These are phyloP conservation scores for Odontothrips loti DNA, from an alignment of 2,888 invertebrate species.

Conservation along the genomic window DNA sequence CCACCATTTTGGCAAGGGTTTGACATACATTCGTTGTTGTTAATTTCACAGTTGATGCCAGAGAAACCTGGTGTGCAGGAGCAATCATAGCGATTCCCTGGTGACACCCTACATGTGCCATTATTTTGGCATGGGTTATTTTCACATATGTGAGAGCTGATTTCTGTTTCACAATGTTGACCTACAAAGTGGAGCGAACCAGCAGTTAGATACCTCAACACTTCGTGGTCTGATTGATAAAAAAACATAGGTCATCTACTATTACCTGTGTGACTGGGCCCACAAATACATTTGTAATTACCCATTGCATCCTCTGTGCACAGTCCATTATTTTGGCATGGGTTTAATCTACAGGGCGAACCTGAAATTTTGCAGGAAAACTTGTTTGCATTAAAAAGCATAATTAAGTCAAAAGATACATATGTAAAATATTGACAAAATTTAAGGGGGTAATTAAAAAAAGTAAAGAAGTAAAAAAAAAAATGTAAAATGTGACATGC, in stretches of 20 bases:
- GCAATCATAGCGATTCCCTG: conserved; percentile 55
- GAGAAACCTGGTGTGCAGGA: conserved; percentile 68
- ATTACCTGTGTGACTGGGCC: conserved; percentile 60
- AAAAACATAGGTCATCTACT: not conserved
- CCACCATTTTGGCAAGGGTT: conserved; percentile 74
- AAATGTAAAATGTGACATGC: not conserved
- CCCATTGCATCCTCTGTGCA: conserved; percentile 67
- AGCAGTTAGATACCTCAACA: conserved; percentile 26
- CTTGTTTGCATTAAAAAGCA: no score
- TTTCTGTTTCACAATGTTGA: conserved; percentile 66
- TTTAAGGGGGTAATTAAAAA: not conserved
- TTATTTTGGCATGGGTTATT: conserved; percentile 74
- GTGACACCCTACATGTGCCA: conserved; percentile 64
- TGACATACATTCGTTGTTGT: conserved; percentile 55
- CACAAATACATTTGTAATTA: conserved; percentile 68
- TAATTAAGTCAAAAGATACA: no score
- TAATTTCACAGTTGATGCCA: conserved; percentile 80
- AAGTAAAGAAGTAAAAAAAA: not conserved
- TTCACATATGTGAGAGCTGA: conserved; percentile 60
- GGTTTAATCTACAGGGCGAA: conserved; percentile 60
- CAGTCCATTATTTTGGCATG: conserved; percentile 69
- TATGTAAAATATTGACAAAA: not conserved
- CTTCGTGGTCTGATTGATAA: not conserved
- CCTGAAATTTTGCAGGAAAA: conserved; percentile 47
- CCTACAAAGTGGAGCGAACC: conserved; percentile 46